Evolutionary conservation across 2,797 vertebrate species (phyloP), one percentile per base, ranked within the genome.

Genomic region (Halcyon smyrnensis): DNA sequence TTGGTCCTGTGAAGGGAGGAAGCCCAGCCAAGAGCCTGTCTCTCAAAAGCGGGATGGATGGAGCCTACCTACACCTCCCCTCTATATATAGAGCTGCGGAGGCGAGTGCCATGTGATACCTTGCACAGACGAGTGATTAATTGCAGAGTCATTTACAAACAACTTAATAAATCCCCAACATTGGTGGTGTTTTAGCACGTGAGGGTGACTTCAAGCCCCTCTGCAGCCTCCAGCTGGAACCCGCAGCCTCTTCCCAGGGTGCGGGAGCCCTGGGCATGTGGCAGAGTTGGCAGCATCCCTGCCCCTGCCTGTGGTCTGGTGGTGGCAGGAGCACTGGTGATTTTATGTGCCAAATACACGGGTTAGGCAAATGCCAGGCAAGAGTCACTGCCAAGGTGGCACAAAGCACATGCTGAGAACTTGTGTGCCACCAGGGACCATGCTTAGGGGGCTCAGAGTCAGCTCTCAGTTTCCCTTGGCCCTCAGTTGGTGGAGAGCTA

Each of bases 71-170:
- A 28, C 79, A 57, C 57, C 70, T 82, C 57, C 63, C 23, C 17
- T 9, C 93, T 92, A 90, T 93, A 65, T 30, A 60, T 87, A 94
- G 90, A 25, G 11, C 50, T n/a, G 95, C 8, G 88, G 93, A 76
- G 95, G 95, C 73, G 89, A 73, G 87, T 1, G 0, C 77, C 92
- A 53, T 76, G 90, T 80, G 87, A 83, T 43, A 67, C 87, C 54
- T 41, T 36, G 32, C 80, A 75, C 65, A 5, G 24, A 51, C 74
- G 14, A 77, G 87, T 93, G 90, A 96, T 94, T 93, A 94, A 96
- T 74, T 64, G 90, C 41, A 6, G 69, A 87, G 90, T 62, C 95
- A 89, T 89, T 93, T 84, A 64, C 93, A 87, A 93, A 89, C 85
- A 81, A 43, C 77, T 89, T 76, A 85, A 89, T 86, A 75, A 86